phyloP scores from a whole-genome alignment of 2,113 vertebrate genomes.

The Nesogale talazaci region DNA sequence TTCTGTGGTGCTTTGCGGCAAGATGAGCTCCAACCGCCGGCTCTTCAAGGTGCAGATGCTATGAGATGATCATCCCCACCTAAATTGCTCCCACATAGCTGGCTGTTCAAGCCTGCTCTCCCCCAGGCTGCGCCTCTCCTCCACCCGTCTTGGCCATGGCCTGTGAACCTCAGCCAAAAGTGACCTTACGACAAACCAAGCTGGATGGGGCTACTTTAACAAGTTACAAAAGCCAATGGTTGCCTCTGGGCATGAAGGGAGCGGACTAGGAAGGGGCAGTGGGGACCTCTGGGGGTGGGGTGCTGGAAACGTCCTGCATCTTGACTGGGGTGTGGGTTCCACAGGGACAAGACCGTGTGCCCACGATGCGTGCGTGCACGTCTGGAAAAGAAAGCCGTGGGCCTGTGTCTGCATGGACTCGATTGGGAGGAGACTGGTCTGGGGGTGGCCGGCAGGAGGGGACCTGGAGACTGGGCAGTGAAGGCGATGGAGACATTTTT shows the following conservation, averaged over 20 bases:
- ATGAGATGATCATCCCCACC: not conserved
- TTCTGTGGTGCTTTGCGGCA: too few relatives aligned
- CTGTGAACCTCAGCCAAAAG: not conserved
- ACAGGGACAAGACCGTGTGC: not conserved
- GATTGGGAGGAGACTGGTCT: not conserved
- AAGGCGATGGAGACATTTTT: not conserved
- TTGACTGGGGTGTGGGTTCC: not conserved
- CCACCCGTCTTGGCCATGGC: too few relatives aligned
- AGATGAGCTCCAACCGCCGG: not conserved
- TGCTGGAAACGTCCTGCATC: not conserved
- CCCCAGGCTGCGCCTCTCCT: too few relatives aligned
- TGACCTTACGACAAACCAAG: constrained; percentile 20
- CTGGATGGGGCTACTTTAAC: too few relatives aligned
- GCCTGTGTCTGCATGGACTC: not conserved
- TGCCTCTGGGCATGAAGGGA: not conserved
- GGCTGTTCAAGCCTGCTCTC: not conserved
- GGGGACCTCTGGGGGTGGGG: not conserved
- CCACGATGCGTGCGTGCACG: not conserved
- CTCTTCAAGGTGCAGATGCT: not conserved
- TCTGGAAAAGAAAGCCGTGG: not conserved
- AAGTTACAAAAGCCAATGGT: too few relatives aligned
- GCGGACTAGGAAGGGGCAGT: not conserved
- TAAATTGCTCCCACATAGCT: not conserved
- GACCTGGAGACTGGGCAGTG: not conserved
- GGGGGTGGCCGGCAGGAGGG: not conserved